Percentiles rank a stretch among this genome's conserved stretches.
Evolutionary conservation across 2,113 vertebrate species (phyloP).

Genomic region (Upupa epops): DNA sequence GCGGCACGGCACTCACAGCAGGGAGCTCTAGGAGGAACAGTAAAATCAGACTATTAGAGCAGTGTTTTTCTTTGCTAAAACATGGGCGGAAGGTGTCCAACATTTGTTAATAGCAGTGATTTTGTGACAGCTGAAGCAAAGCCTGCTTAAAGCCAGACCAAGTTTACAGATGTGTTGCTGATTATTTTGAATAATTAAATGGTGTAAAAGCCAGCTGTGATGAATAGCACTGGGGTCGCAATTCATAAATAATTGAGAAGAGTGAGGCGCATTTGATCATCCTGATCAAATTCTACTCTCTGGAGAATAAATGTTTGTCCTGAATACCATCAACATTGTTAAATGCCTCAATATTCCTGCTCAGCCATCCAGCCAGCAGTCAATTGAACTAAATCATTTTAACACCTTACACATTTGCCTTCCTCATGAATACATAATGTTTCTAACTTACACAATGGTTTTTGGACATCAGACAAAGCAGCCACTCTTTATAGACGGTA

Average conservation of each 20-base stretch:
- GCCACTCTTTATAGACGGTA: conserved; percentile 53
- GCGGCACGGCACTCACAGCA: not conserved
- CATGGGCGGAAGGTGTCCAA: conserved; percentile 37
- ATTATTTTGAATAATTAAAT: conserved; percentile 86
- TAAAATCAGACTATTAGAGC: conserved; percentile 30
- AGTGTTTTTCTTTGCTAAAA: conserved; percentile 36
- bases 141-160: conserved; percentile 75
- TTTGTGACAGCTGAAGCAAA: conserved; percentile 69
- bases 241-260: conserved; percentile 84
- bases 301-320: conserved; percentile 80
- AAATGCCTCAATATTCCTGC: conserved; percentile 81
- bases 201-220: conserved; percentile 85
- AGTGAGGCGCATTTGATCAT: conserved; percentile 81
- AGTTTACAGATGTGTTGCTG: conserved; percentile 78
- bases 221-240: conserved; percentile 75
- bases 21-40: conserved; percentile 7
- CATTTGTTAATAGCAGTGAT: conserved; percentile 70
- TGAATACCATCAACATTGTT: conserved; percentile 85
- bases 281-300: conserved; percentile 86
- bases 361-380: conserved; percentile 82
- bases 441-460: conserved; percentile 65
- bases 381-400: conserved; percentile 81
- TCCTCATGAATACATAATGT: conserved; percentile 79
- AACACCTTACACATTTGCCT: conserved; percentile 74
- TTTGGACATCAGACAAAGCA: conserved; percentile 55